phyloP scores from a whole-genome alignment of 2,797 vertebrate genomes.

The Sphenopsis melanotis region DNA sequence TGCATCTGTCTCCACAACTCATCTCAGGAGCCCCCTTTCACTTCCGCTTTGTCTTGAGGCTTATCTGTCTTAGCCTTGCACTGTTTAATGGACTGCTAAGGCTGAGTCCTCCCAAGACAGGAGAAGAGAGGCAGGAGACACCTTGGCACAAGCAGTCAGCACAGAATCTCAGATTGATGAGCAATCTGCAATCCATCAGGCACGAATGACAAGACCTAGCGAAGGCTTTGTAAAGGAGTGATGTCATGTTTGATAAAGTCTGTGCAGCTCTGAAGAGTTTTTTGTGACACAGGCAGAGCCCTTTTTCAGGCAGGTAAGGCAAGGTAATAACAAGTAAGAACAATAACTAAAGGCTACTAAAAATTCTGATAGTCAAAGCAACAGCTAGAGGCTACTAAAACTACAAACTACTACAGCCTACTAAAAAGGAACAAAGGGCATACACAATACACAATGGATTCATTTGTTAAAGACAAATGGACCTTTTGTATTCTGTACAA shows the following conservation, averaged over 20 bases:
- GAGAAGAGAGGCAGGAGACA: neutral
- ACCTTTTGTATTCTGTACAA: neutral
- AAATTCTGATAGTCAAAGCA: neutral
- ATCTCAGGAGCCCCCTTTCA: neutral
- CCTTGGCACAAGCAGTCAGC: neutral
- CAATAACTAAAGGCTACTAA: neutral
- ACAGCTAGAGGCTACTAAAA: neutral
- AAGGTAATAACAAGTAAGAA: neutral
- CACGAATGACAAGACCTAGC: neutral
- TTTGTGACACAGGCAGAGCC: neutral
- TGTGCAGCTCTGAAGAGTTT: neutral
- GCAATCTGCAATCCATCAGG: neutral
- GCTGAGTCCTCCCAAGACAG: neutral
- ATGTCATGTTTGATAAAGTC: neutral
- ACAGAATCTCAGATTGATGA: neutral
- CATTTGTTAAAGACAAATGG: neutral
- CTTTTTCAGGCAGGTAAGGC: neutral
- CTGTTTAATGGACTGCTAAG: neutral
- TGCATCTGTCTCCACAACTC: neutral
- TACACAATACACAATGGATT: neutral
- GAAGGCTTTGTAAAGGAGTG: neutral
- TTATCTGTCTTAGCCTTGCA: neutral
- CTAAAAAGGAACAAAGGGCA: neutral
- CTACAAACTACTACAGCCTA: neutral
- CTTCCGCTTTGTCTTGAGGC: rapidly evolving